Evolutionary conservation across 2,797 vertebrate species (phyloP).

Genomic region (Prionace glauca): DNA sequence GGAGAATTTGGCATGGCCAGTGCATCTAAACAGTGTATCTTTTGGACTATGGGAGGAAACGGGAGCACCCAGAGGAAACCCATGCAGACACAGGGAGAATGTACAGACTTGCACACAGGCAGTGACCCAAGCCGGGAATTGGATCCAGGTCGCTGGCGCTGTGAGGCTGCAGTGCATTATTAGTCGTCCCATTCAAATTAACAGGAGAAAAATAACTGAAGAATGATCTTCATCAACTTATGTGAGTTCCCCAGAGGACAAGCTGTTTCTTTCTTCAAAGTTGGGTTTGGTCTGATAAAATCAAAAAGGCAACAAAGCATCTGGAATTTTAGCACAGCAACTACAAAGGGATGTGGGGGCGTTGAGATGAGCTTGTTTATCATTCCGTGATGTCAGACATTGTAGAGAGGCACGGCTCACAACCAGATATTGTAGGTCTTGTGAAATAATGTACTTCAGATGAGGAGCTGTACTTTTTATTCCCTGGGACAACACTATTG

Average conservation of each 20-base stretch:
- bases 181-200: background rate
- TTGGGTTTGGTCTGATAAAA: conserved; percentile 28
- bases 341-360: conserved; percentile 33
- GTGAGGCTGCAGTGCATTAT: background rate
- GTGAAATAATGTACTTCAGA: conserved; percentile 16
- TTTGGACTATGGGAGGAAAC: no score
- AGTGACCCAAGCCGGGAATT: no score
- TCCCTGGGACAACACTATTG: background rate
- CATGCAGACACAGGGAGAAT: no score
- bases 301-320: background rate
- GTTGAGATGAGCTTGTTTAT: conserved; percentile 18
- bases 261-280: background rate
- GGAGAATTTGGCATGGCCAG: no score
- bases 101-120: no score
- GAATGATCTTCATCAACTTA: conserved; percentile 23
- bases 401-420: background rate
- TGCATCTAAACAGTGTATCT: no score
- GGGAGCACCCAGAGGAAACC: no score
- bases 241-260: background rate
- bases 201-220: conserved; percentile 18
- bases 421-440: conserved; percentile 5
- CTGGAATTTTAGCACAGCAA: conserved; percentile 16
- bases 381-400: conserved; percentile 20
- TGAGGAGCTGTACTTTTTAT: background rate
- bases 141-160: no score